Base-by-base conservation (phyloP, 2,888 invertebrate genomes). In the Eristalinus aeneus region DNA sequence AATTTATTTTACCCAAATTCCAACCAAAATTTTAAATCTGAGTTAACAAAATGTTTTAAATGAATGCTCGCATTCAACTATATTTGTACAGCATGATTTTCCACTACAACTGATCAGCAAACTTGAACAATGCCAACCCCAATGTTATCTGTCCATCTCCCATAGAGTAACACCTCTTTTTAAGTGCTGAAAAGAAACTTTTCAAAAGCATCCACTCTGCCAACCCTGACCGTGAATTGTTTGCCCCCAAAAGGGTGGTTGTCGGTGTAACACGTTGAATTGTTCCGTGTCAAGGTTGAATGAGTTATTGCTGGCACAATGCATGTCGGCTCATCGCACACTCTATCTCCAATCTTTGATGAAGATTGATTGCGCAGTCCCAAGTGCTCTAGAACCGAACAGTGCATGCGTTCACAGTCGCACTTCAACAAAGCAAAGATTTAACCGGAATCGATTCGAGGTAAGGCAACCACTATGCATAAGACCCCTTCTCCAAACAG, bases 201-300 rank as follows among this genome's bases (percentile, higher is more conserved):
- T 46, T n/a, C 46, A n/a, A 16, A 16, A 16, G 16, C 16, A 46
- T 1, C 39, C n/a, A 39, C 56, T 2, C 56, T 1, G 4, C 20
- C 56, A 56, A 23, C 56, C 56, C 56, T 56, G 56, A 56, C 56
- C 56, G 4, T 27, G 56, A 56, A 27, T 12, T 16, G 46, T 8
- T 46, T 1, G n/a, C 16, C 46, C 46, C 46, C 16, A n/a, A 23
- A n/a, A 22, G 56, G 56, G 56, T 56, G 23, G 56, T 11, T 27
- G 56, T 27, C 56, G 46, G 16, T 46, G 46, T 46, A 16, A 46
- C 8, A 46, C 46, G 46, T 46, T 46, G 16, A 65, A 65, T 23
- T 67, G 20, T 71, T 71, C 61, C 63, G 71, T 81, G 72, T 64
- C 64, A 80, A 81, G 85, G 85, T 81, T 85, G 76, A 73, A 60